Evolutionary conservation across 2,113 vertebrate genomes (phyloP), one percentile per base, ranked within the genome.

Genomic region (Caranx ignobilis): DNA sequence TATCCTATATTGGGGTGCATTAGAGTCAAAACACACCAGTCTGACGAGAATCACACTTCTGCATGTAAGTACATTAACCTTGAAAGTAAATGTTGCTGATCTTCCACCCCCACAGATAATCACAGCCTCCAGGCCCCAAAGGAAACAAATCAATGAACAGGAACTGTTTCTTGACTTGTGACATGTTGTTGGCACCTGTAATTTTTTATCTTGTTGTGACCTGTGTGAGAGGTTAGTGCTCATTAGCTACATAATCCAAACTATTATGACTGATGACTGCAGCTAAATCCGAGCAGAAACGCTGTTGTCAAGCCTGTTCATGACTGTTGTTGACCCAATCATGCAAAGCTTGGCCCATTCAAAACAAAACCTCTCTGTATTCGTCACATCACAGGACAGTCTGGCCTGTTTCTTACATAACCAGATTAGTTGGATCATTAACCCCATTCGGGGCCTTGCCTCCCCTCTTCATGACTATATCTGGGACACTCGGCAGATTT

Each of bases 331-430:
- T 63, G 78, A 79, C 73, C 71, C 61, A 54, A 37, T 75, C 64
- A 70, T 45, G 39, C 63, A 71, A 80, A 83, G 67, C 71, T 1
- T 2, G 55, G 15, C 54, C 76, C 75, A 82, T 75, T 80, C 67
- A 81, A 69, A 88, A 87, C 84, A 89, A 87, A 70, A 52, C 61
- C 50, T 62, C 61, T 76, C 37, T 85, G 83, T 83, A 6, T 81
- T 80, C 71, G 59, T 67, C 65, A 18, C 83, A 80, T 67, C 65
- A 18, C 83, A 80, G 85, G 69, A 91, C 87, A 87, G 73, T 71
- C 82, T 89, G 89, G 77, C 80, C 88, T 83, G 81, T 59, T 89
- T 84, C 80, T 93, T 93, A 85, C 71, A 82, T 92, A 93, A 93
- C 84, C 73, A 15, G 73, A 61, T 88, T 67, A 84, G 45, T 67